Base-by-base conservation (phyloP, 2,113 vertebrate genomes). In the Sigmodon hispidus region DNA sequence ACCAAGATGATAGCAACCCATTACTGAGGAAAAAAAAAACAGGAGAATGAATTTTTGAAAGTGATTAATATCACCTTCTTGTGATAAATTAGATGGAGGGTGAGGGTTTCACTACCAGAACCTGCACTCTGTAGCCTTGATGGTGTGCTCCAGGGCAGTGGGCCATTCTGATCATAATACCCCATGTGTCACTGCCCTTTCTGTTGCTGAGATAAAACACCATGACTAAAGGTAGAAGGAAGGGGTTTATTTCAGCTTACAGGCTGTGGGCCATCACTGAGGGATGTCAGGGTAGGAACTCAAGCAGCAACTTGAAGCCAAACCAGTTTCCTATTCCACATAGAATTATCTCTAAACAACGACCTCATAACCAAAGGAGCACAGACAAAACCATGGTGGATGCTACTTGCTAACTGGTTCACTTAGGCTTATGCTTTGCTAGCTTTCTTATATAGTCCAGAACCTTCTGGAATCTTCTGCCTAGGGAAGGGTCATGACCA, bases 91-190 rank as follows among this genome's bases (percentile, higher is more conserved):
- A n/a, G 31, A 43, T 29, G 0, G 12, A 43, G 16, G 40, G 43
- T 10, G 19, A 69, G 50, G 48, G 34, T 40, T 22, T 19, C 2
- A 0, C 6, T 55, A 36, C 45, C 0, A 3, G 57, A 63, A 21
- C 22, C 8, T 24, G 2, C 26, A 0, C n/a, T 50, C 73, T 13
- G 3, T 17, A 72, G n/a, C 21, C 13, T 2, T 3, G 16, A 19
- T 11, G 3, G 63, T 26, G 21, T 72, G 45, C 40, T 29, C 63
- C 57, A 19, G 3, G 16, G 1, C 36, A 15, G 0, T 31, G 13
- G 50, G 11, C 10, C 16, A 0, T 75, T 70, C 19, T 65, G 12
- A 36, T 6, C 48, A 7, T 12, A 17, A 7, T 12, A 17, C 3
- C 52, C 5, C 12, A 13, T 84, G 9, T 31, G 24, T 9, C 31